Evolutionary conservation across 2,888 invertebrate genomes (phyloP).

Genomic region (Nipponacmea schrenckii): DNA sequence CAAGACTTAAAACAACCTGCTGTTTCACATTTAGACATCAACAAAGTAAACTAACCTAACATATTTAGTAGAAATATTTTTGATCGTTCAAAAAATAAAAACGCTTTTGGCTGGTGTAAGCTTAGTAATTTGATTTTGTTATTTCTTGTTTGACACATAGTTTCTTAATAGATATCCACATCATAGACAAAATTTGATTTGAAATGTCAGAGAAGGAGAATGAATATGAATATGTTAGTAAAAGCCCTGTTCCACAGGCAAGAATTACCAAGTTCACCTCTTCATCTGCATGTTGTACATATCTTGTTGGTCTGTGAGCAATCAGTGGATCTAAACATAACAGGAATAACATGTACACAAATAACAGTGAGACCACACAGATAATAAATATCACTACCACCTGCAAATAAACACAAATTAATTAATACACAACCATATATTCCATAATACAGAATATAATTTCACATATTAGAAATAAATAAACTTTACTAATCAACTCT

Average conservation of each 20-base stretch:
- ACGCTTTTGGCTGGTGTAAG: too few relatives aligned
- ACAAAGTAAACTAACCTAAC: too few relatives aligned
- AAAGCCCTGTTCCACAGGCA: conserved; percentile 29
- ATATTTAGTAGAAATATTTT: too few relatives aligned
- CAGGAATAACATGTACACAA: conserved; percentile 97
- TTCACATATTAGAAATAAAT: too few relatives aligned
- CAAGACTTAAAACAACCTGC: too few relatives aligned
- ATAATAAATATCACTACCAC: conserved; percentile 98
- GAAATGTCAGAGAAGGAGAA: too few relatives aligned
- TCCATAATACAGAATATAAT: neutral
- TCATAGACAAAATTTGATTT: too few relatives aligned
- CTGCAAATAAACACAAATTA: conserved; percentile 70
- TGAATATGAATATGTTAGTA: neutral
- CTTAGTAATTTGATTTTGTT: too few relatives aligned
- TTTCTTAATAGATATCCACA: too few relatives aligned
- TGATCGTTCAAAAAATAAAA: too few relatives aligned
- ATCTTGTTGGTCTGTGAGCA: conserved; percentile 82
- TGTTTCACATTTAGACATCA: too few relatives aligned
- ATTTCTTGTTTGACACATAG: too few relatives aligned
- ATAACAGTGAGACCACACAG: conserved; percentile 93
- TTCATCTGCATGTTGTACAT: conserved; percentile 97
- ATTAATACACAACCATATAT: neutral
- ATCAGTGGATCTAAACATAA: conserved; percentile 95
- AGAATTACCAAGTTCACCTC: conserved; percentile 79
- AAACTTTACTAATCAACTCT: neutral